A percentile compares a stretch with the other conserved stretches of the same genome.
Evolutionary conservation across 2,888 invertebrate species (phyloP).

Genomic region (Tanypteryx hageni): DNA sequence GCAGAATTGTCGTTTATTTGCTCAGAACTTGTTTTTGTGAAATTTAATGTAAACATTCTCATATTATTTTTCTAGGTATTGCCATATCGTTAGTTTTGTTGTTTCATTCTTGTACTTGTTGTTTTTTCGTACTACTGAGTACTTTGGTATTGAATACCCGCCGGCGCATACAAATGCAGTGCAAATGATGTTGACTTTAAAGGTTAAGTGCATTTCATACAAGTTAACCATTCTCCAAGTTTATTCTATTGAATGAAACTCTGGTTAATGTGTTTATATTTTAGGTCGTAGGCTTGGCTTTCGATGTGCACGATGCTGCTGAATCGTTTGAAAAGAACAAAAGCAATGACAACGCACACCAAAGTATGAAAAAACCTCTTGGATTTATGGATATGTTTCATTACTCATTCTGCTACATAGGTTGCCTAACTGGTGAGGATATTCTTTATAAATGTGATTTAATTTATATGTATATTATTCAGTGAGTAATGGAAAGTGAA

Average conservation of each 20-base stretch:
- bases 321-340: constrained; percentile 74
- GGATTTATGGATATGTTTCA: constrained; percentile 86
- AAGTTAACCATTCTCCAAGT: constrained; percentile 66
- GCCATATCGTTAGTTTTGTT: constrained; percentile 86
- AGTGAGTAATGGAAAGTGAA: background rate
- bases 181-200: constrained; percentile 93
- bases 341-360: constrained; percentile 75
- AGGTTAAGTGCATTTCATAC: constrained; percentile 77
- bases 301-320: constrained; percentile 88
- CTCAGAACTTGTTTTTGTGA: constrained; percentile 43
- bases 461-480: background rate
- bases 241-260: constrained; percentile 36
- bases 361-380: constrained; percentile 72
- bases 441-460: constrained; percentile 54
- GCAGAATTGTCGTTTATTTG: background rate
- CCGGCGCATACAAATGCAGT: constrained; percentile 93
- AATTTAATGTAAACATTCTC: constrained; percentile 65
- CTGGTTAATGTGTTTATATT: constrained; percentile 66
- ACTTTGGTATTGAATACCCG: constrained; percentile 87
- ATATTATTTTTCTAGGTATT: constrained; percentile 79
- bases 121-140: constrained; percentile 88
- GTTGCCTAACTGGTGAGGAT: constrained; percentile 89
- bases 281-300: constrained; percentile 89
- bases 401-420: constrained; percentile 93
- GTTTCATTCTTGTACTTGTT: constrained; percentile 93